phyloP scores from a whole-genome alignment of 2,113 vertebrate genomes.

The Myrmecobius fasciatus region DNA sequence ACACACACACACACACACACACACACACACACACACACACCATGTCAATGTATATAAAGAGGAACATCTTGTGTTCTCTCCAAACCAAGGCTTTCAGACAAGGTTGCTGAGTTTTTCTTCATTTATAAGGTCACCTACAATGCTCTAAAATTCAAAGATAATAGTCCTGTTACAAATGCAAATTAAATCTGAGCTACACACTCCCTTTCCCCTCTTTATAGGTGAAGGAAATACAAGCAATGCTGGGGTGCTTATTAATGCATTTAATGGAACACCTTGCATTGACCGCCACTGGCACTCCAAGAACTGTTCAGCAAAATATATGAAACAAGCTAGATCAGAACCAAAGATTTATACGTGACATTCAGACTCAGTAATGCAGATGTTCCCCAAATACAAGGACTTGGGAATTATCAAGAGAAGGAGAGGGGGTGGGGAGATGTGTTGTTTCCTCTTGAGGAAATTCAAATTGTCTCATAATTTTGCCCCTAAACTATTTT shows the following conservation, averaged over 20 bases:
- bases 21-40: not conserved
- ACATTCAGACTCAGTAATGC: not conserved
- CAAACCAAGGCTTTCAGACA: not conserved
- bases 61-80: not conserved
- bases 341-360: not conserved
- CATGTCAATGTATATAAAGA: not conserved
- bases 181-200: conserved; percentile 63
- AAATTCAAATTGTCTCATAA: not conserved
- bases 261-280: conserved; percentile 76
- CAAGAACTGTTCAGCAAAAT: conserved; percentile 48
- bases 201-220: conserved; percentile 14
- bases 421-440: not conserved
- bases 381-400: conserved; percentile 50
- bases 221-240: conserved; percentile 42
- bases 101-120: conserved; percentile 42
- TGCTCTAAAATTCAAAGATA: conserved; percentile 72
- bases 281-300: conserved; percentile 20
- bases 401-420: not conserved
- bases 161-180: conserved; percentile 72
- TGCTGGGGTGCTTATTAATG: conserved; percentile 68
- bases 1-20: not conserved
- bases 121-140: conserved; percentile 62
- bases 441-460: not conserved
- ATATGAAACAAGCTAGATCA: conserved; percentile 49
- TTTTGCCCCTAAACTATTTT: not conserved